Conservation (phyloP, 2,888 invertebrate species). For the Octonoba sinensis region DNA sequence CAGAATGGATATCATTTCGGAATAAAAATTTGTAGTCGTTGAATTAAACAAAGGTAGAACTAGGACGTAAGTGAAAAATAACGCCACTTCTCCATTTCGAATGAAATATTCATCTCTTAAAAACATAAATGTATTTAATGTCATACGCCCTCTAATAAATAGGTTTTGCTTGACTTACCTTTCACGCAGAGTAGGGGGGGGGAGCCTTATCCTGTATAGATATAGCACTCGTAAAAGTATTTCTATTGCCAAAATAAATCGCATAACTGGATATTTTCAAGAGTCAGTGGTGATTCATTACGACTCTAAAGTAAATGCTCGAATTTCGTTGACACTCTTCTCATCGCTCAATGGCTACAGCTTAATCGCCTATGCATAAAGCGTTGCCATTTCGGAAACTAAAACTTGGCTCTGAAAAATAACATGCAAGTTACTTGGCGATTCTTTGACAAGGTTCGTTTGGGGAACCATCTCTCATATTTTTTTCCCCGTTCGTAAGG, state of each 20-base stretch:
- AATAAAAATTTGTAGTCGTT: background rate
- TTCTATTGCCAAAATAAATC: constrained; percentile 30
- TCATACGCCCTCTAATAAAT: constrained; percentile 38
- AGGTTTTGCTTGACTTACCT: constrained; percentile 24
- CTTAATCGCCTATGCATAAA: constrained; percentile 59
- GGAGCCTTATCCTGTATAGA: constrained; percentile 19
- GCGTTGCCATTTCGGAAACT: constrained; percentile 47
- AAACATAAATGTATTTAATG: constrained; percentile 39
- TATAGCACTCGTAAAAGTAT: constrained; percentile 26
- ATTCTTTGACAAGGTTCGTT: constrained; percentile 52
- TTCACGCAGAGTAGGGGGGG: background rate
- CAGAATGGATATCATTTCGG: too few species aligned
- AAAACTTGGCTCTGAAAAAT: constrained; percentile 44
- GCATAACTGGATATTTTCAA: constrained; percentile 27
- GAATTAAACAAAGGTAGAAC: background rate
- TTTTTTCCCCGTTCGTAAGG: background rate
- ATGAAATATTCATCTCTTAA: constrained; percentile 47
- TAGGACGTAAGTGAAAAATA: background rate
- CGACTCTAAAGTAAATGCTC: constrained; percentile 42
- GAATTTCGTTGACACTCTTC: constrained; percentile 26
- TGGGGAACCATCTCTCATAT: constrained; percentile 35
- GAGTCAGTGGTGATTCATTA: constrained; percentile 51
- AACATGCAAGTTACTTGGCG: constrained; percentile 35
- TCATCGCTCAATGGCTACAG: constrained; percentile 52
- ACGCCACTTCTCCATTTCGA: background rate